Conservation (phyloP, 2,797 vertebrate species). For the Channa striata region DNA sequence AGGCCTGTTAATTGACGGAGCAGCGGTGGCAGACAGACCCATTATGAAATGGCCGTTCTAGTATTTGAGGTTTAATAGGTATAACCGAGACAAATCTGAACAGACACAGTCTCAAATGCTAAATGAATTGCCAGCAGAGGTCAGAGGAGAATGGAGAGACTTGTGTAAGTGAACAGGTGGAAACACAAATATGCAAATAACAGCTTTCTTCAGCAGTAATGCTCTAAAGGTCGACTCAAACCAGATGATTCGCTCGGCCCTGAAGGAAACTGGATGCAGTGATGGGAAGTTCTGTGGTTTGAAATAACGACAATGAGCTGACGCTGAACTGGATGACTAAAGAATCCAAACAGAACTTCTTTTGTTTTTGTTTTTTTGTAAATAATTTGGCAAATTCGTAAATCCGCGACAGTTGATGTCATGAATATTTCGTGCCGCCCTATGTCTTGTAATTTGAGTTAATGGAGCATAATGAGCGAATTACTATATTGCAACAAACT, state of each 20-base stretch:
- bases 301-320: too few species aligned
- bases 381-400: too few species aligned
- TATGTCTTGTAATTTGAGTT: too few species aligned
- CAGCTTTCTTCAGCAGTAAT: slow-evolving; percentile 9
- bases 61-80: slow-evolving; percentile 11
- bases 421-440: too few species aligned
- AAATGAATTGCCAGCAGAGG: not conserved
- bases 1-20: slow-evolving; percentile 5
- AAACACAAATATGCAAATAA: slow-evolving; percentile 26
- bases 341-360: too few species aligned
- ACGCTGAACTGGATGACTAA: too few species aligned
- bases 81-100: slow-evolving; percentile 7
- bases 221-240: slow-evolving; percentile 25
- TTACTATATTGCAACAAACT: too few species aligned
- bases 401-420: too few species aligned
- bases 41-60: slow-evolving; percentile 1
- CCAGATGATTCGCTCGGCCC: not conserved
- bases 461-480: too few species aligned
- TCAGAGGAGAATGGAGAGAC: slow-evolving; percentile 14
- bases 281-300: not conserved
- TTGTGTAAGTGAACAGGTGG: slow-evolving; percentile 5
- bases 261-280: not conserved
- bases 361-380: too few species aligned
- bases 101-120: not conserved
- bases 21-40: slow-evolving; percentile 2